phyloP scores from a whole-genome alignment of 2,888 invertebrate genomes.

The Helobdella robusta region DNA sequence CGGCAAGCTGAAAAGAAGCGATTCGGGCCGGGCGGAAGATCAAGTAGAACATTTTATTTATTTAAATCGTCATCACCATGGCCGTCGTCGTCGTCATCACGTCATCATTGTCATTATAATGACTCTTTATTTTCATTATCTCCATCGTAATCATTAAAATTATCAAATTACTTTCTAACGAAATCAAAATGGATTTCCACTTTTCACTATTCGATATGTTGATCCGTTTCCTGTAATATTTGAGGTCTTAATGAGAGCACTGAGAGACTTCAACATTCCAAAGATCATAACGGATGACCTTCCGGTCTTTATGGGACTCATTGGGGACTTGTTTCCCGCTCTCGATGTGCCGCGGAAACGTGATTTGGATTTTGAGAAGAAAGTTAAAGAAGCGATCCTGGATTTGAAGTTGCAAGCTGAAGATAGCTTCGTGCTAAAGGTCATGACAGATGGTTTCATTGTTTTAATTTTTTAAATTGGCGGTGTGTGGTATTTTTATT shows the following conservation, averaged over 20 bases:
- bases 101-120: background rate
- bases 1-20: slow-evolving; percentile 81
- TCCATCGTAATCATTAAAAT: no score
- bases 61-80: background rate
- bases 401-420: slow-evolving; percentile 83
- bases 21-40: slow-evolving; percentile 87
- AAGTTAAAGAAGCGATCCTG: slow-evolving; percentile 77
- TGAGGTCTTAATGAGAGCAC: slow-evolving; percentile 71
- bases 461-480: background rate
- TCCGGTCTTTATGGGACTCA: slow-evolving; percentile 91
- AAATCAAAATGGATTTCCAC: no score
- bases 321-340: slow-evolving; percentile 88
- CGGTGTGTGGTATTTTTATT: background rate
- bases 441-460: slow-evolving; percentile 48
- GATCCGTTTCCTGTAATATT: no score
- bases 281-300: slow-evolving; percentile 88
- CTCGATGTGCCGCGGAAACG: slow-evolving; percentile 83
- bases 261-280: slow-evolving; percentile 89
- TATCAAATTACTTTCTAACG: no score
- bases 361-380: slow-evolving; percentile 81
- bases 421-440: slow-evolving; percentile 87
- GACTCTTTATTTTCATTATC: no score
- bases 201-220: no score
- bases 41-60: slow-evolving; percentile 58
- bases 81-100: no score